Evolutionary conservation across 1,140 invertebrate genomes (phyloP), one percentile per base, ranked within the genome.

Genomic region (Lanistes nyassanus): DNA sequence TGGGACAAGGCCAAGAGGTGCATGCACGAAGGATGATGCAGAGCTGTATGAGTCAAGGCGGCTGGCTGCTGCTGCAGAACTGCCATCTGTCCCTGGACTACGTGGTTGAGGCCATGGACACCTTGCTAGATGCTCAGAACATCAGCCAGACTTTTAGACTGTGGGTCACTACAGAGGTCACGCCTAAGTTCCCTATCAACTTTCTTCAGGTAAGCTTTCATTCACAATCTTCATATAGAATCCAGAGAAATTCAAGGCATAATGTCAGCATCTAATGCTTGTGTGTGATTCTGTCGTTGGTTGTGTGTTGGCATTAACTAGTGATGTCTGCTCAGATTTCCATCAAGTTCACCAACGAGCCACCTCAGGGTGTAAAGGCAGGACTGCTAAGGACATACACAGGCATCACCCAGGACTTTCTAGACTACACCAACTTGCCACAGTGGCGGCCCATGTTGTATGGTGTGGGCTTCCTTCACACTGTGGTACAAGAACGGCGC

Each of bases 381-480:
- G 87, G 87, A 53, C 75, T 89, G 65, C 88, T 87, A 75, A 80
- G 88, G 76, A 89, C 87, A 2, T 89, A 89, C 79, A 81, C 83
- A 67, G 82, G 80, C 39, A 82, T 88, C 39, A 82, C 81, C n/a
- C 86, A 87, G 65, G 86, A 87, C 26, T 84, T 77, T 58, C 76
- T 87, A 6, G 86, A 87, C 78, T 79, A 86, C 26, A 81, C 76
- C 69, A 83, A 68, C 71, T 71, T 87, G 75, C 73, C 76, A 47
- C 95, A 97, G 87, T 98, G 97, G 97, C 96, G 95, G n/a, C 94
- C 95, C 0, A 88, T 98, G 55, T 89, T 99, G 7, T 98, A 97
- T 83, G 94, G 95, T 0, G 94, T 98, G 2, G 96, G 95, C 9
- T 98, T 98, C 90, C 90, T 99, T n/a, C 88, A 89, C 66, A 88